Percentiles rank a stretch among this genome's conserved stretches.
phyloP scores from a whole-genome alignment of 2,113 vertebrate species.

The Percina caprodes region DNA sequence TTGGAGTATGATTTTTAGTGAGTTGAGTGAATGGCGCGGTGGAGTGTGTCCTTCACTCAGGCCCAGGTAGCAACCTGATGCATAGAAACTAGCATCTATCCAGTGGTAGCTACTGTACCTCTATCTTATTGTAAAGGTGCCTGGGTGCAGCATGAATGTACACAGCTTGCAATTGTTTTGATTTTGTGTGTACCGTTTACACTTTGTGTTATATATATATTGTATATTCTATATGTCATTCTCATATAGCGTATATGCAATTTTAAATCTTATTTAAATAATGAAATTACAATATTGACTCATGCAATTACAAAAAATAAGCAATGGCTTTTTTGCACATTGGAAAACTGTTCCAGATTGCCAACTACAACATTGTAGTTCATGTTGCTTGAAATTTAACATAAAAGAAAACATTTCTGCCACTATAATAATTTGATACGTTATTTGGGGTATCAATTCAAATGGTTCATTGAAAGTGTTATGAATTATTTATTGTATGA shows the following conservation, averaged over 20 bases:
- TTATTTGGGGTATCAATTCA: not conserved
- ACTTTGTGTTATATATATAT: not conserved
- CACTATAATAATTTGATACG: not conserved
- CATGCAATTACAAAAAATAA: not conserved
- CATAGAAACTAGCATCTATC: constrained; percentile 40
- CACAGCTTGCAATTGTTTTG: not conserved
- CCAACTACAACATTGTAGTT: not conserved
- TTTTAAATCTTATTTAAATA: not conserved
- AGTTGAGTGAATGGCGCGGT: constrained; percentile 77
- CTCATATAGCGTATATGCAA: not conserved
- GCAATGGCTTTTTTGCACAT: not conserved
- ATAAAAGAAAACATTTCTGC: not conserved
- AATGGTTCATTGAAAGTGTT: not conserved
- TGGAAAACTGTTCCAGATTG: not conserved
- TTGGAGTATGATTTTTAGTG: constrained; percentile 74
- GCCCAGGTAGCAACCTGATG: constrained; percentile 72
- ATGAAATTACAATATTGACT: not conserved
- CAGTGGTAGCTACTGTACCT: constrained; percentile 15
- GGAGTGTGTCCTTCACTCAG: constrained; percentile 75
- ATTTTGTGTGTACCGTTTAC: not conserved
- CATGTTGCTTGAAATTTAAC: not conserved
- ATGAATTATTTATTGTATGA: not conserved
- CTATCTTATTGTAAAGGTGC: constrained; percentile 5
- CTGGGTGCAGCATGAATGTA: constrained; percentile 9
- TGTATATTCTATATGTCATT: not conserved